Conservation (phyloP, 2,888 invertebrate species). For the Aphodius sticticus region DNA sequence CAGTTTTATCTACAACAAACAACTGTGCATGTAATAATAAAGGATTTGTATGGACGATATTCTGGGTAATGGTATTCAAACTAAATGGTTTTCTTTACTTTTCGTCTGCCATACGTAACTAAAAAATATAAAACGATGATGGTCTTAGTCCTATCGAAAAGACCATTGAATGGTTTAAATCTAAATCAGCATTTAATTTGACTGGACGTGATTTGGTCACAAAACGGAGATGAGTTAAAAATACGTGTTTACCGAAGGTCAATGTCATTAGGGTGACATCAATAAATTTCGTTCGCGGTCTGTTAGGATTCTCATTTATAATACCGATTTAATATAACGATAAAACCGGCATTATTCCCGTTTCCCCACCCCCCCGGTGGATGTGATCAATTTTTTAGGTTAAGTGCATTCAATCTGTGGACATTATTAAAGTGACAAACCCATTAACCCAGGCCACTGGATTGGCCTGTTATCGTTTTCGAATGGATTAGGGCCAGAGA, state of each 20-base stretch:
- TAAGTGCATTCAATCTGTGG: conserved; percentile 33
- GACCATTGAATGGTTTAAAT: no score
- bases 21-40: no score
- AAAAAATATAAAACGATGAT: no score
- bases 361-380: not conserved
- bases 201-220: not conserved
- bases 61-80: no score
- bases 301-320: conserved; percentile 4
- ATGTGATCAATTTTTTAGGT: conserved; percentile 10
- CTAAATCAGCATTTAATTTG: not conserved
- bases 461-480: conserved; percentile 32
- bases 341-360: not conserved
- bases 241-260: not conserved
- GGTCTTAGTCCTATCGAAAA: no score
- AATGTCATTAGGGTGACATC: not conserved
- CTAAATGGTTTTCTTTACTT: no score
- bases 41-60: no score
- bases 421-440: conserved; percentile 36
- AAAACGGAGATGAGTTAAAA: not conserved
- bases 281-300: not conserved
- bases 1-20: no score
- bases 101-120: no score
- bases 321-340: conserved; percentile 4
- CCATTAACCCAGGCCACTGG: conserved; percentile 34
- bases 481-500: conserved; percentile 23